These are phyloP conservation scores for Xestia ashworthii DNA, from an alignment of 2,888 invertebrate genomes.

Conservation along the genomic window DNA sequence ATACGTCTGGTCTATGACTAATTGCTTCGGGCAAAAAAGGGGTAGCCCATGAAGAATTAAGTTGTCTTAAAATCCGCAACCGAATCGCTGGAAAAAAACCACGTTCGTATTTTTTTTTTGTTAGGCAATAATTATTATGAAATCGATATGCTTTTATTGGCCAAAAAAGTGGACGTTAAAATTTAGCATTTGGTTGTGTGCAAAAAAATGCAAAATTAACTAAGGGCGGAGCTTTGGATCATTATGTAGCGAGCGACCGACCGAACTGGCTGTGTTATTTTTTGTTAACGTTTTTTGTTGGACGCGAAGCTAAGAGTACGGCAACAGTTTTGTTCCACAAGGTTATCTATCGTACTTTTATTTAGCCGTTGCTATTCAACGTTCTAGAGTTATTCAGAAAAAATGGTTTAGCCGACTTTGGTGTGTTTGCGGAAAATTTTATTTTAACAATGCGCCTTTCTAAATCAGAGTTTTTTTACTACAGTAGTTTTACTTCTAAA, in stretches of 20 bases:
- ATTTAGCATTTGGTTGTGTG: constrained; percentile 70
- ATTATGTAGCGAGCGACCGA: constrained; percentile 84
- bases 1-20: constrained; percentile 56
- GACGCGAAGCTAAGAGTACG: constrained; percentile 79
- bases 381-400: constrained; percentile 82
- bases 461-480: constrained; percentile 40
- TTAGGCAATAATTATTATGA: constrained; percentile 74
- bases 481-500: not conserved
- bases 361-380: constrained; percentile 79
- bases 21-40: constrained; percentile 62
- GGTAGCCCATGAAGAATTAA: constrained; percentile 64
- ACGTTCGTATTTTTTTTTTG: constrained; percentile 55
- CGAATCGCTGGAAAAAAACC: constrained; percentile 57
- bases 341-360: constrained; percentile 79
- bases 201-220: constrained; percentile 79
- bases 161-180: constrained; percentile 70
- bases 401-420: constrained; percentile 66
- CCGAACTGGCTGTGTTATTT: constrained; percentile 81
- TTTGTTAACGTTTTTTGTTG: constrained; percentile 84
- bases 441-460: constrained; percentile 71
- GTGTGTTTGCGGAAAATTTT: constrained; percentile 75
- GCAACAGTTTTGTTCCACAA: constrained; percentile 85
- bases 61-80: constrained; percentile 63
- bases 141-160: constrained; percentile 73
- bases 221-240: constrained; percentile 85